Conservation (phyloP, 2,113 vertebrate species). For the rat (Rattus norvegicus) region GRCr8 NC_086027.1:25152501-25153000, state of each 20-base stretch:
- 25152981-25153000: slow-evolving; percentile 60
- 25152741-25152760: slow-evolving; percentile 59
- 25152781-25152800: slow-evolving; percentile 73
- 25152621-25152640: slow-evolving; percentile 45
- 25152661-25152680: slow-evolving; percentile 71
- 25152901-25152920: slow-evolving; percentile 51
- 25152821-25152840: slow-evolving; percentile 1
- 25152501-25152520: not conserved
- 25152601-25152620: slow-evolving; percentile 35
- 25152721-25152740: not conserved
- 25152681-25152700: not conserved
- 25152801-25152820: slow-evolving; percentile 44
- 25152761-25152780: slow-evolving; percentile 72
- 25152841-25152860: slow-evolving; percentile 66
- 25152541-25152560: not conserved
- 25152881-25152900: slow-evolving; percentile 47
- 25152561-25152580: not conserved
- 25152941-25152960: slow-evolving; percentile 55
- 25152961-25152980: slow-evolving; percentile 62
- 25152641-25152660: not conserved
- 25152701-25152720: slow-evolving; percentile 11
- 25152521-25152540: not conserved
- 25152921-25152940: slow-evolving; percentile 67
- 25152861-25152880: slow-evolving; percentile 54
- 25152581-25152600: not conserved